Conservation (phyloP, 2,797 vertebrate species). For the Pseudomugil gertrudae region DNA sequence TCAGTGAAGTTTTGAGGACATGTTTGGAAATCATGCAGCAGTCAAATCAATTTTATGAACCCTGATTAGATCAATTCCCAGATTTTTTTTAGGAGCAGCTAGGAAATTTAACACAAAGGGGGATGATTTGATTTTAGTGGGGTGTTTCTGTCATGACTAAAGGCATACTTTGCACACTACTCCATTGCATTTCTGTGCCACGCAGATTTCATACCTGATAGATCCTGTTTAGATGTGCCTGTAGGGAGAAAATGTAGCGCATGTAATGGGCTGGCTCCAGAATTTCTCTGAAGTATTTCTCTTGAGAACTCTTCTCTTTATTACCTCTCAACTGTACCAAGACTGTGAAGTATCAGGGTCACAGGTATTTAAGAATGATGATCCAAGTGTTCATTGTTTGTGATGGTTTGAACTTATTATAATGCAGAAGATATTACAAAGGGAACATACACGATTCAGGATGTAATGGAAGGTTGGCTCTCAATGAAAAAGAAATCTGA, state of each 20-base stretch:
- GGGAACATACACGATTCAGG: slow-evolving; percentile 36
- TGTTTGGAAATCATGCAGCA: slow-evolving; percentile 73
- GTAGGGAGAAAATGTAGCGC: slow-evolving; percentile 83
- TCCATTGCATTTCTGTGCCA: slow-evolving; percentile 78
- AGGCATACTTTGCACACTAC: slow-evolving; percentile 65
- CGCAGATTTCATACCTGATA: slow-evolving; percentile 87
- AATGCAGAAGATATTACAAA: slow-evolving; percentile 35
- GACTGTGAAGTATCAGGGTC: slow-evolving; percentile 48
- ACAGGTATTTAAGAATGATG: slow-evolving; percentile 57
- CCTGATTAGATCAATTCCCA: slow-evolving; percentile 74
- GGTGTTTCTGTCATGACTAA: slow-evolving; percentile 62
- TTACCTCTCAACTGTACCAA: slow-evolving; percentile 52
- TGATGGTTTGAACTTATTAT: slow-evolving; percentile 58
- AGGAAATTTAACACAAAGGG: slow-evolving; percentile 62
- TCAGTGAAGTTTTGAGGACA: slow-evolving; percentile 60
- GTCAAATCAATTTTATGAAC: slow-evolving; percentile 72
- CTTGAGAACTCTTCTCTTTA: slow-evolving; percentile 55
- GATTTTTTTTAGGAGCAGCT: slow-evolving; percentile 70
- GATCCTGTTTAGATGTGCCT: slow-evolving; percentile 88
- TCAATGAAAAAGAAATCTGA: slow-evolving; percentile 37
- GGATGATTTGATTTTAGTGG: slow-evolving; percentile 68
- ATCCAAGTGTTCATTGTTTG: slow-evolving; percentile 53
- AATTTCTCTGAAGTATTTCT: slow-evolving; percentile 64
- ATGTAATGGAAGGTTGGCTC: slow-evolving; percentile 54
- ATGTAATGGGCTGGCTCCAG: slow-evolving; percentile 76